Evolutionary conservation across 1,140 invertebrate species (phyloP), one percentile per base, ranked within the genome.

Genomic region (Calliphora vicina): DNA sequence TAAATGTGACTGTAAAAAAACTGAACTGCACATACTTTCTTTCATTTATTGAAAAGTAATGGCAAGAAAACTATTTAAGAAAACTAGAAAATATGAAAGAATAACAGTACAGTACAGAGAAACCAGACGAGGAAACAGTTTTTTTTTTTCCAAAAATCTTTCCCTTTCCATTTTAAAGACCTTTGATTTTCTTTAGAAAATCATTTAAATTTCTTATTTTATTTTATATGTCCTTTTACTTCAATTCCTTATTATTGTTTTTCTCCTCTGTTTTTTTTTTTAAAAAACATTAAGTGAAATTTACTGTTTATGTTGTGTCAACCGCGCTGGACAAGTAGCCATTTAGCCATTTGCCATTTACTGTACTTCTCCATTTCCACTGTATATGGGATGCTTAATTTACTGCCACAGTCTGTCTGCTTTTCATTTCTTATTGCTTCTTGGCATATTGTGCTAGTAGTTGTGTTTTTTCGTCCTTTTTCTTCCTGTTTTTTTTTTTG

Each of bases 301-400:
- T 78, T 78, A 78, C 74, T 78, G 74, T 78, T 78, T 78, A 78
- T 78, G 74, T 78, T 78, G 74, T 78, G 74, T 78, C 74, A 78
- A 78, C n/a, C 73, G 73, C 35, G 61, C 74, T 43, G 74, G 74
- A 78, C 74, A 78, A 43, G 17, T 23, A 78, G 61, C 61, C 61
- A 67, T 67, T 67, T 67, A 23, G 61, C 61, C n/a, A 67, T 23
- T 67, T 67, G n/a, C 20, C 57, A 67, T 67, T 67, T 67, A 12
- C 45, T 17, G 15, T n/a, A 25, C 61, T 67, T 67, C n/a, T 67
- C n/a, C n/a, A 67, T 67, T 67, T 8, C 61, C 12, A 57, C 8
- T 57, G 50, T n/a, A n/a, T 67, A 12, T 78, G 74, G 35, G 35
- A 43, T 23, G 74, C 74, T 78, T 78, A 78, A 78, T 78, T 78